Evolutionary conservation across 1,140 invertebrate species (phyloP).

Genomic region (Drosophila kikkawai): DNA sequence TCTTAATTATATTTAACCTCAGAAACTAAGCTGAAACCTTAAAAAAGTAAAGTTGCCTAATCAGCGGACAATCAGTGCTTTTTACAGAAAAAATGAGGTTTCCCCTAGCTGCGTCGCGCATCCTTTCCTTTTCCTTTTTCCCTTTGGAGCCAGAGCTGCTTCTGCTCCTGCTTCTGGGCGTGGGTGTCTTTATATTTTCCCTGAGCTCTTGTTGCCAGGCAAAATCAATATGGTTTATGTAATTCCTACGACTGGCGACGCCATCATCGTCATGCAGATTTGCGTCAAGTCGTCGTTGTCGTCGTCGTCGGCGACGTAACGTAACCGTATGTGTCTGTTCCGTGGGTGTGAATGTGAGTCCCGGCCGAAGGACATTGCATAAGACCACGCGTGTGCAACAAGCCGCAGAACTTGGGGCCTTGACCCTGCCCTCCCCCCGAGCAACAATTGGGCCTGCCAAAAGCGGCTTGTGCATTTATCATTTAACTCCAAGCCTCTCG

Average conservation of each 20-base stretch:
- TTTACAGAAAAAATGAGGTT: constrained; percentile 16
- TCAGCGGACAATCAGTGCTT: constrained; percentile 14
- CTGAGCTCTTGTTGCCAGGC: constrained; percentile 39
- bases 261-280: constrained; percentile 73
- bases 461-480: constrained; percentile 29
- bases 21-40: not conserved
- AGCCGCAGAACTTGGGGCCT: constrained; percentile 49
- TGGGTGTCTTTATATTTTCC: constrained; percentile 15
- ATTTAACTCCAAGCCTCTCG: constrained; percentile 19
- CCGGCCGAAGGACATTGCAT: constrained; percentile 71
- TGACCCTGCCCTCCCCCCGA: constrained; percentile 48
- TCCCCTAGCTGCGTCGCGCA: not conserved
- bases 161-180: constrained; percentile 19
- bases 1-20: not conserved
- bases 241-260: constrained; percentile 55
- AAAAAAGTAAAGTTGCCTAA: constrained; percentile 1
- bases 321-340: constrained; percentile 28
- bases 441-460: constrained; percentile 44
- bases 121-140: constrained; percentile 29
- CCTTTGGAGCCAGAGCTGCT: constrained; percentile 10
- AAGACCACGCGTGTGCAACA: constrained; percentile 68
- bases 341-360: constrained; percentile 29
- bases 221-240: constrained; percentile 81
- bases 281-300: constrained; percentile 57
- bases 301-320: constrained; percentile 18